These are phyloP conservation scores for Eupleurogrammus muticus DNA, from an alignment of 2,797 vertebrate genomes.

Conservation along the genomic window DNA sequence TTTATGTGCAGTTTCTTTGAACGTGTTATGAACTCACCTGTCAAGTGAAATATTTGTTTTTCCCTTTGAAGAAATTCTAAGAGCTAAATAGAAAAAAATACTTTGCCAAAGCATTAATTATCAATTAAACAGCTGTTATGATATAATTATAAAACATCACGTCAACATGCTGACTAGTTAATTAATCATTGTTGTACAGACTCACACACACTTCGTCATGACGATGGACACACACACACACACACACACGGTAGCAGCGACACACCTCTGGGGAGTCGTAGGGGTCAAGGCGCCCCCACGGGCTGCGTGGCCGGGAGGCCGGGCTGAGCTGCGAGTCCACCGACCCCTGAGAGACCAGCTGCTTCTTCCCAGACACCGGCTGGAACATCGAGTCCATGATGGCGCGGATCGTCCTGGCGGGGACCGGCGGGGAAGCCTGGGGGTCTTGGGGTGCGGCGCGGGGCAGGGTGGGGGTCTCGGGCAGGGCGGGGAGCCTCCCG, in stretches of 20 bases:
- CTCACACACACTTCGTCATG: neutral
- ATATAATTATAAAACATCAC: too few relatives aligned
- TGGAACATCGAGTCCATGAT: slow-evolving; percentile 50
- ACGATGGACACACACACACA: neutral
- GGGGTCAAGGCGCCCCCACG: slow-evolving; percentile 91
- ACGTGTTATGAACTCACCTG: too few relatives aligned
- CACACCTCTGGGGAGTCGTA: slow-evolving; percentile 93
- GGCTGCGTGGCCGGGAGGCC: slow-evolving; percentile 85
- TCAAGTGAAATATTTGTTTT: too few relatives aligned
- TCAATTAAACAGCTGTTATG: too few relatives aligned
- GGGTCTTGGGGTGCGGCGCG: slow-evolving; percentile 22
- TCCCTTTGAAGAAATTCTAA: too few relatives aligned
- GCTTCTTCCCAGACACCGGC: slow-evolving; percentile 49
- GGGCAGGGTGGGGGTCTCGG: slow-evolving; percentile 40
- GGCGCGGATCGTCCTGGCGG: slow-evolving; percentile 49
- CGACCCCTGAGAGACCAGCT: slow-evolving; percentile 77
- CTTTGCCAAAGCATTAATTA: too few relatives aligned
- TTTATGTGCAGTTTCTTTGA: too few relatives aligned
- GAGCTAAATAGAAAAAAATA: too few relatives aligned
- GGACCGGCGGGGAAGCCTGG: slow-evolving; percentile 40
- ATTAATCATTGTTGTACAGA: neutral
- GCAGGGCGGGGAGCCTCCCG: slow-evolving; percentile 39
- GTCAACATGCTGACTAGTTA: too few relatives aligned
- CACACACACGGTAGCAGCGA: neutral
- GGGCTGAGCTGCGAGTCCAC: slow-evolving; percentile 86